phyloP scores from a whole-genome alignment of 2,888 invertebrate genomes.

The Agrotis ipsilon region DNA sequence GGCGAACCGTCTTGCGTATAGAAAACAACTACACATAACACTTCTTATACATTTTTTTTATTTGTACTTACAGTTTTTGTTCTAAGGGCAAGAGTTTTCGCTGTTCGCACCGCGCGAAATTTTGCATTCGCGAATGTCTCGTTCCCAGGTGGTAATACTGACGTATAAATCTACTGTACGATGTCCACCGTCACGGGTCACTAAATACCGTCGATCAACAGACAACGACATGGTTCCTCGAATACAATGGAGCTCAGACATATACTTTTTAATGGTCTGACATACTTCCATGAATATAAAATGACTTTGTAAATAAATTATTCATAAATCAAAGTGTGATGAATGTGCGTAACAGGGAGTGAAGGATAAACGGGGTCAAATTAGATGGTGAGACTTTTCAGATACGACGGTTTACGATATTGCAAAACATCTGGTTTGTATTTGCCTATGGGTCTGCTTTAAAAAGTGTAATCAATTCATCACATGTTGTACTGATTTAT shows the following conservation, averaged over 20 bases:
- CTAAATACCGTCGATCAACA: slow-evolving; percentile 69
- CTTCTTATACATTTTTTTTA: too few relatives aligned
- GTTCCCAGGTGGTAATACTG: too few relatives aligned
- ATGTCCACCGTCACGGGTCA: slow-evolving; percentile 70
- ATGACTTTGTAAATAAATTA: slow-evolving; percentile 60
- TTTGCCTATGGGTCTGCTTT: too few relatives aligned
- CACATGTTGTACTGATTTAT: too few relatives aligned
- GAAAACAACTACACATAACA: too few relatives aligned
- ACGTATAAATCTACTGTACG: not conserved
- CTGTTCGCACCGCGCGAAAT: too few relatives aligned
- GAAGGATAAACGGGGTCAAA: slow-evolving; percentile 20
- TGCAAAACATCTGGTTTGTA: too few relatives aligned
- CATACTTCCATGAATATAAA: slow-evolving; percentile 70
- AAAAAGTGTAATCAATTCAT: too few relatives aligned
- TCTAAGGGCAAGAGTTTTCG: too few relatives aligned
- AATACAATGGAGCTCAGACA: slow-evolving; percentile 68
- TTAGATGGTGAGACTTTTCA: not conserved
- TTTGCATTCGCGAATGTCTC: too few relatives aligned
- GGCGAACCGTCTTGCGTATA: too few relatives aligned
- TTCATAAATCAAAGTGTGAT: slow-evolving; percentile 62
- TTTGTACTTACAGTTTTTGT: too few relatives aligned
- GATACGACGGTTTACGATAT: not conserved
- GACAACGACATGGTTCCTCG: slow-evolving; percentile 63
- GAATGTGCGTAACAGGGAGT: slow-evolving; percentile 33
- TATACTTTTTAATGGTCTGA: slow-evolving; percentile 69